These are phyloP conservation scores for Brenthis ino DNA, from an alignment of 2,888 invertebrate species.

Conservation along the genomic window DNA sequence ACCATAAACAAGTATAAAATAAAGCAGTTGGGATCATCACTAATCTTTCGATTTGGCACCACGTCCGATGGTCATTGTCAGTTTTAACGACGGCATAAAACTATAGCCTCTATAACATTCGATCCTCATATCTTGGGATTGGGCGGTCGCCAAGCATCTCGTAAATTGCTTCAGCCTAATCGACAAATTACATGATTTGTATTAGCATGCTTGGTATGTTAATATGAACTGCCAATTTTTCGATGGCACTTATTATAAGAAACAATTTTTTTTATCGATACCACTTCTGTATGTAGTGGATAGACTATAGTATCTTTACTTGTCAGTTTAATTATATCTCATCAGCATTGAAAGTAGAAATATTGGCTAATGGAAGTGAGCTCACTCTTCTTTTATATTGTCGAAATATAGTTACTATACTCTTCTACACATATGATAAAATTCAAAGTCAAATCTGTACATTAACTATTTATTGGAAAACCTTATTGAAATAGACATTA, in stretches of 20 bases:
- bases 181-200: conserved; percentile 28
- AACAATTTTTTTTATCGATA: no score
- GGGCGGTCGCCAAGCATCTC: conserved; percentile 53
- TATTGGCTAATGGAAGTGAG: no score
- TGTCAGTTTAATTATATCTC: no score
- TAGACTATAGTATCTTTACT: no score
- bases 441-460: no score
- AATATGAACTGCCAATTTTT: conserved; percentile 4
- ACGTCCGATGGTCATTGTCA: conserved; percentile 41
- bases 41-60: conserved; percentile 45
- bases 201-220: conserved; percentile 16
- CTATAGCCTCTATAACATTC: conserved; percentile 46
- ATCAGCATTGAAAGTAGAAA: no score
- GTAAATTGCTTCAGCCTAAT: conserved; percentile 34
- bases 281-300: no score
- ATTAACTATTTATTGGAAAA: no score
- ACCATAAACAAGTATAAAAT: conserved; percentile 13
- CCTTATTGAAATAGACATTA: no score
- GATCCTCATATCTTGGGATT: conserved; percentile 44
- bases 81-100: conserved; percentile 57
- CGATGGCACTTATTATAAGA: not conserved
- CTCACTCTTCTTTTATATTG: no score
- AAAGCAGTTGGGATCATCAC: conserved; percentile 15
- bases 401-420: no score
- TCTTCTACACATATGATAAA: no score